These are phyloP conservation scores for Lasioglossum albipes DNA, from an alignment of 1,140 invertebrate species.

Conservation along the genomic window DNA sequence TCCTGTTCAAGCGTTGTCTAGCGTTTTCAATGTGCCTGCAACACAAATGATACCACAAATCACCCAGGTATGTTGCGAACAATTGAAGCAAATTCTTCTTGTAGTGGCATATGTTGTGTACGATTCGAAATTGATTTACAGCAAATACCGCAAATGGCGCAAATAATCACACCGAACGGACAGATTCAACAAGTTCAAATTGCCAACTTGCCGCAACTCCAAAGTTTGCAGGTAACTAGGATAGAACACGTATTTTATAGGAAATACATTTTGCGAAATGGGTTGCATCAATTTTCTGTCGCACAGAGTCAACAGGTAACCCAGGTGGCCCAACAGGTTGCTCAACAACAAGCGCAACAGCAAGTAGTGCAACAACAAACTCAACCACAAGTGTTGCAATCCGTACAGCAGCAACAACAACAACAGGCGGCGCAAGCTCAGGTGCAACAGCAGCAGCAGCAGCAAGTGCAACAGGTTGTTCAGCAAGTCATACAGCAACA, in stretches of 20 bases:
- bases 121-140: conserved; percentile 55
- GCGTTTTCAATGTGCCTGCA: conserved; percentile 81
- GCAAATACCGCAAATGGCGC: conserved; percentile 86
- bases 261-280: background rate
- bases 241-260: background rate
- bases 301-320: conserved; percentile 65
- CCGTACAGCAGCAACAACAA: conserved; percentile 74
- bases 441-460: conserved; percentile 70
- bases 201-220: conserved; percentile 83
- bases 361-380: conserved; percentile 73
- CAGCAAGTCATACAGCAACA: conserved; percentile 73
- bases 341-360: conserved; percentile 75
- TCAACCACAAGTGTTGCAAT: conserved; percentile 71
- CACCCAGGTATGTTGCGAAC: conserved; percentile 80
- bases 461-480: conserved; percentile 75
- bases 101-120: background rate
- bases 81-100: conserved; percentile 76
- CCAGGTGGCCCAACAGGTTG: conserved; percentile 75
- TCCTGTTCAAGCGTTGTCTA: conserved; percentile 87
- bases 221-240: conserved; percentile 78
- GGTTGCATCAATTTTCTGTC: background rate
- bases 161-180: conserved; percentile 91
- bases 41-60: conserved; percentile 88
- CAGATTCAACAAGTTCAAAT: conserved; percentile 93
- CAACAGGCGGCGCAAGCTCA: conserved; percentile 75